Evolutionary conservation across 2,113 vertebrate genomes (phyloP), one percentile per base, ranked within the genome.

Genomic region (Conger conger): DNA sequence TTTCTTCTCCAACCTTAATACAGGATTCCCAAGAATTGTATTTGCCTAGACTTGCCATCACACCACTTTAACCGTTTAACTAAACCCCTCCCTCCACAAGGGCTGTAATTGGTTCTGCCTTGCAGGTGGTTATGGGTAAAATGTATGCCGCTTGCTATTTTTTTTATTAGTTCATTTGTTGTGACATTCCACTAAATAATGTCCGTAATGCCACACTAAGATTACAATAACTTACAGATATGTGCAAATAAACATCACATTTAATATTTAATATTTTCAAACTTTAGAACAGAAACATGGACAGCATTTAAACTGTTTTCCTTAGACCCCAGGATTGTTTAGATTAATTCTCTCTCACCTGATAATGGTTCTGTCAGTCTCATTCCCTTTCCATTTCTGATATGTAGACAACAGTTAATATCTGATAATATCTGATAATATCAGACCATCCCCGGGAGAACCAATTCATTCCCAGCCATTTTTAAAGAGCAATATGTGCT

Each of bases 401-500:
- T 73, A 63, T 63, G 57, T 4, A 3, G 23, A 63, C 7, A 73
- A 73, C 68, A n/a, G n/a, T n/a, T n/a, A n/a, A n/a, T n/a, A n/a
- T n/a, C 57, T 63, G 18, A 27, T 27, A 33, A 73, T 73, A 33
- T 73, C 57, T 63, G 18, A 27, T 27, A 33, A 73, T 73, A 33
- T 73, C 6, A 33, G 33, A 73, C 68, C n/a, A n/a, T 30, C 9
- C 27, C 15, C 9, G 30, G n/a, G n/a, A 33, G 76, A 80, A 81
- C 27, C 57, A 63, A 63, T 63, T 23, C 23, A 23, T 60, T 73
- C 20, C 60, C 35, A 83, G 81, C 33, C 85, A 85, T 33, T 27
- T 93, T 92, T 91, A 20, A 63, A 63, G 93, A 92, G 57, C 91
- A 83, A 37, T 82, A 13, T 13, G 45, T 86, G 23, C 4, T 23